phyloP scores from a whole-genome alignment of 2,888 invertebrate species.

The Lepeophtheirus nordmannii region DNA sequence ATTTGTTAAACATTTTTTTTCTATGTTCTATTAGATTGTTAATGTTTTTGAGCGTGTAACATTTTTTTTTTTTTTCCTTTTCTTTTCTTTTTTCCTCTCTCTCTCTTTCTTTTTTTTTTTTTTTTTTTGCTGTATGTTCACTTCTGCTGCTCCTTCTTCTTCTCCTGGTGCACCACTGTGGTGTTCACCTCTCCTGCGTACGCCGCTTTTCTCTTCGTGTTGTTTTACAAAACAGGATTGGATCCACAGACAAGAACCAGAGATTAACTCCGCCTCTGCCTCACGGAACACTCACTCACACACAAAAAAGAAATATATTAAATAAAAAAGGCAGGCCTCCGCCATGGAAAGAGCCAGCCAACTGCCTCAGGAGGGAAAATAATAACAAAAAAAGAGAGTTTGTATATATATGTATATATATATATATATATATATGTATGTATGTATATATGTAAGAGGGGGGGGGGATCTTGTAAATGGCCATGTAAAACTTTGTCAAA shows the following conservation, averaged over 20 bases:
- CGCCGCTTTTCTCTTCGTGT: too few relatives aligned
- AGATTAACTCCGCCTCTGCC: too few relatives aligned
- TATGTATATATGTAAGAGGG: not conserved
- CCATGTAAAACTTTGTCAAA: constrained; percentile 23
- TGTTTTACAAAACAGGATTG: too few relatives aligned
- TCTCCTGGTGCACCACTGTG: not conserved
- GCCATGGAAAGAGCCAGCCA: not conserved
- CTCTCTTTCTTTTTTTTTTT: not conserved
- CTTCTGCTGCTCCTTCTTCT: not conserved
- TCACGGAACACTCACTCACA: too few relatives aligned
- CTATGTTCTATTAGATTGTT: constrained; percentile 4
- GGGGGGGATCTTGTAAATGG: constrained; percentile 14
- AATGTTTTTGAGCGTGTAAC: constrained; percentile 8
- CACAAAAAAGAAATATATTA: too few relatives aligned
- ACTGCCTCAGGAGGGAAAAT: not conserved
- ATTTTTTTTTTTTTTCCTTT: not conserved
- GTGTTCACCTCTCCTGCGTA: not conserved
- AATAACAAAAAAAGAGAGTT: not conserved
- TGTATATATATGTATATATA: not conserved
- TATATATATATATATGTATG: too few relatives aligned
- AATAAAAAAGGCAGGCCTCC: too few relatives aligned
- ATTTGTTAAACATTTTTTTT: constrained; percentile 7
- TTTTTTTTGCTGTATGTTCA: not conserved
- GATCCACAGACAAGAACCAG: too few relatives aligned
- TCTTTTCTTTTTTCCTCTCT: not conserved